Evolutionary conservation across 2,113 vertebrate species (phyloP), one percentile per base, ranked within the genome.

Genomic region (Rhynchopsitta pachyrhyncha): DNA sequence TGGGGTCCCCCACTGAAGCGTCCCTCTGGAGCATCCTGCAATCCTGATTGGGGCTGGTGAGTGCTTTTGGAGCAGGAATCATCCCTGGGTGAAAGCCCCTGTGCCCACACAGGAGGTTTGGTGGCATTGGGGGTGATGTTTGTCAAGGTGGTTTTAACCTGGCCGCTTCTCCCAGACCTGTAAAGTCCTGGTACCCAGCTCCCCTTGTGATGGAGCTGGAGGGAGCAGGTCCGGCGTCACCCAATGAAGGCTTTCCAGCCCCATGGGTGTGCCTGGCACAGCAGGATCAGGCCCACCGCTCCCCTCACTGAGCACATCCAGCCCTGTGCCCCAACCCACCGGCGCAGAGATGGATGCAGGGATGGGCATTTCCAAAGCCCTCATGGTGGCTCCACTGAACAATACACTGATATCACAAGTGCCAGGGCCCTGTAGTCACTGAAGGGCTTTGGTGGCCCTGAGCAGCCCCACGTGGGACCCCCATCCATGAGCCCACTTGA

Each of bases 251-350:
- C 17, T 82, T 77, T 46, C 31, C 15, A 25, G 33, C 35, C 67
- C 33, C 8, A 4, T 11, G 7, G 31, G 44, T 49, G 55, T 1
- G 1, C 47, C 31, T 14, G 17, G n/a, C 13, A 28, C 27, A 44
- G 31, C 33, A 68, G 60, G 23, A 80, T n/a, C 0, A 2, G 68
- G 23, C n/a, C 23, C 47, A 44, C 35, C 11, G 1, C 46, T 37
- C 15, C 16, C 42, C 31, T 42, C 31, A 8, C 68, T 0, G 4
- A 35, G 28, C 41, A 8, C 37, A 19, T 14, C 55, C 78, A 91
- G 28, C 35, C 60, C 46, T 0, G 1, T 0, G 2, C 2, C 49
- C 19, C 10, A 22, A 22, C 6, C 18, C 33, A 7, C 13, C 0
- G 1, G 22, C 6, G 33, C 50, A 28, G 63, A 29, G 52, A 4